A percentile compares a stretch with the other conserved stretches of the same genome.
Evolutionary conservation across 2,888 invertebrate species (phyloP).

Genomic region (Orthosia gracilis): DNA sequence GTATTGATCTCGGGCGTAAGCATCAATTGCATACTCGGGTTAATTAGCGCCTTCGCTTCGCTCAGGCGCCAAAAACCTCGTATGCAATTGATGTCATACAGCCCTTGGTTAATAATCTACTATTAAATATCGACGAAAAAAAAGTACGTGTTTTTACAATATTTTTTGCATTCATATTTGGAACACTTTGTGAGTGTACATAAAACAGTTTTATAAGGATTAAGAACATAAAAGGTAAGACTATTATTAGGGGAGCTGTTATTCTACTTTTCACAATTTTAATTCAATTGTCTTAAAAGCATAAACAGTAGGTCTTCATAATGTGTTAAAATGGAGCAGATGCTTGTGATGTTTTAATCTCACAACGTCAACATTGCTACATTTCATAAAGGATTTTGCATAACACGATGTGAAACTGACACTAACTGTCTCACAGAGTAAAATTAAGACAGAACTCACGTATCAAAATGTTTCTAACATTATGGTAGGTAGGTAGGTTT

Average conservation of each 20-base stretch:
- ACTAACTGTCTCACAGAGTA: neutral
- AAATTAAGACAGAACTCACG: neutral
- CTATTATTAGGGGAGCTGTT: too few relatives aligned
- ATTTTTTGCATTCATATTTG: too few relatives aligned
- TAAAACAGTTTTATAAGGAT: too few relatives aligned
- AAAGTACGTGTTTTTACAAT: too few relatives aligned
- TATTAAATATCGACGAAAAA: too few relatives aligned
- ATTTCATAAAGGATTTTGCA: constrained; percentile 3
- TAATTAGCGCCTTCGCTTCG: too few relatives aligned
- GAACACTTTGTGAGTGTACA: too few relatives aligned
- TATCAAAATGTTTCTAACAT: constrained; percentile 6
- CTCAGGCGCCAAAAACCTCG: too few relatives aligned
- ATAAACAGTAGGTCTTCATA: neutral
- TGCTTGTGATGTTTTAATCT: constrained; percentile 7
- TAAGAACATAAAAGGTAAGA: neutral
- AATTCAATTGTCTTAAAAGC: neutral
- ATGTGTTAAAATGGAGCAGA: neutral
- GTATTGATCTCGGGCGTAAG: too few relatives aligned
- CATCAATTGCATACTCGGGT: too few relatives aligned
- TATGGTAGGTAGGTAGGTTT: neutral
- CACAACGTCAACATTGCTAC: constrained; percentile 19
- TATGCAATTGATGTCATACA: too few relatives aligned
- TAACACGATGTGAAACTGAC: constrained; percentile 11
- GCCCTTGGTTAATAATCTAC: too few relatives aligned
- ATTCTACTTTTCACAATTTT: neutral